A percentile compares a stretch with the other conserved stretches of the same genome.
Conservation (phyloP, 2,113 vertebrate genomes). For the Varanus salvator region DNA sequence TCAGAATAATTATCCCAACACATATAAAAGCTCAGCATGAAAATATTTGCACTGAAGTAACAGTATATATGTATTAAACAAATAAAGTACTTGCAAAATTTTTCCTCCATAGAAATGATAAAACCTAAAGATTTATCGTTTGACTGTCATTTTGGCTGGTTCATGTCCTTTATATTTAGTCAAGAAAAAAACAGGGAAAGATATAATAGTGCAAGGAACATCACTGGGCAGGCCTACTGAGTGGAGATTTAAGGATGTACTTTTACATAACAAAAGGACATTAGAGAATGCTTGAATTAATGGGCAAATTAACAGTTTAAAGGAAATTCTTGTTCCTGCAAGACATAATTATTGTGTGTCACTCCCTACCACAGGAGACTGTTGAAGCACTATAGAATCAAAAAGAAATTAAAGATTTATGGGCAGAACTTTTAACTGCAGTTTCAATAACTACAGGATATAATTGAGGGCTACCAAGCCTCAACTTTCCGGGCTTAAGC, state of each 20-base stretch:
- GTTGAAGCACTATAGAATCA: constrained; percentile 20
- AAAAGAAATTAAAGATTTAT: not conserved
- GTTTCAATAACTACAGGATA: constrained; percentile 28
- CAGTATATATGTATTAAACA: not conserved
- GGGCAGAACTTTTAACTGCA: not conserved
- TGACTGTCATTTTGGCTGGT: not conserved
- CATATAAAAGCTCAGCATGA: too few species aligned
- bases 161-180: constrained; percentile 11
- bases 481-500: not conserved
- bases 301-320: constrained; percentile 53
- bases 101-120: not conserved
- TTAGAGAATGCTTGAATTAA: constrained; percentile 41
- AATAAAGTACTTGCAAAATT: not conserved
- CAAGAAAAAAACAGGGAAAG: constrained; percentile 21
- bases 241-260: not conserved
- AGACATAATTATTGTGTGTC: constrained; percentile 59
- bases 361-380: constrained; percentile 47
- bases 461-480: constrained; percentile 1
- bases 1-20: not conserved
- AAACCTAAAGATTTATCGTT: not conserved
- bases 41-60: not conserved
- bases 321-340: constrained; percentile 62
- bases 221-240: constrained; percentile 4
- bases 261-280: constrained; percentile 34
- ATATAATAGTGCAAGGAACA: not conserved